Evolutionary conservation across 37 sponge, comb jelly and placozoan species (phyloP).

Genomic region (Chondrosia reniformis): DNA sequence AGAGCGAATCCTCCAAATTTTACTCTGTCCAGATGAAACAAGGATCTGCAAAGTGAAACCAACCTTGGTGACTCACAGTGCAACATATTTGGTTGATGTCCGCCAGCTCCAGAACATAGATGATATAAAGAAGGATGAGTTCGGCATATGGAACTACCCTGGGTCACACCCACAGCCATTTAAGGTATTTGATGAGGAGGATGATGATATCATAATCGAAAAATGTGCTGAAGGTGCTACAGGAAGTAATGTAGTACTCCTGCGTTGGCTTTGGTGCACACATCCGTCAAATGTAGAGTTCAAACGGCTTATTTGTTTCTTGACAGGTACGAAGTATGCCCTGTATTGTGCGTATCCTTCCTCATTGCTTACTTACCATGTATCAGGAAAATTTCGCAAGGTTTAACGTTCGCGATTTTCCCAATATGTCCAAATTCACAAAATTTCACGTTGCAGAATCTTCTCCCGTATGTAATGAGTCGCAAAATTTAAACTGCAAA

Average conservation of each 20-base stretch:
- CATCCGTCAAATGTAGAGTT: constrained; percentile 45
- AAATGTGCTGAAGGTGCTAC: constrained; percentile 40
- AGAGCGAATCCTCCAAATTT: constrained; percentile 30
- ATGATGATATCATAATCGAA: constrained; percentile 27
- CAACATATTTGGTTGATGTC: constrained; percentile 36
- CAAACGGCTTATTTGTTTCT: constrained; percentile 37
- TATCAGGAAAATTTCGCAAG: no score
- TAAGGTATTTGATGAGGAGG: not conserved
- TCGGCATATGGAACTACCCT: constrained; percentile 40
- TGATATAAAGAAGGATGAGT: constrained; percentile 42
- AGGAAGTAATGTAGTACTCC: constrained; percentile 28
- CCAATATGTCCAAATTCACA: no score
- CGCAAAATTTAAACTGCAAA: no score
- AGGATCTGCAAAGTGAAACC: constrained; percentile 30
- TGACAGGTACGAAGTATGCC: constrained; percentile 30
- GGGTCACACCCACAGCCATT: constrained; percentile 33
- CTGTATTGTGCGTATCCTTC: no score
- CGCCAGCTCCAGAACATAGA: constrained; percentile 18
- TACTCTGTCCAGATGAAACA: constrained; percentile 20
- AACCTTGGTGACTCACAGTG: not conserved
- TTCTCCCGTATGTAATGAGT: no score
- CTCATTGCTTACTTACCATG: no score
- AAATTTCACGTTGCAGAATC: no score
- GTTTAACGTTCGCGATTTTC: no score
- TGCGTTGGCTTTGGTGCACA: constrained; percentile 29